These are phyloP conservation scores for Chamaetylas fuelleborni DNA, from an alignment of 2,113 vertebrate genomes.

Conservation along the genomic window DNA sequence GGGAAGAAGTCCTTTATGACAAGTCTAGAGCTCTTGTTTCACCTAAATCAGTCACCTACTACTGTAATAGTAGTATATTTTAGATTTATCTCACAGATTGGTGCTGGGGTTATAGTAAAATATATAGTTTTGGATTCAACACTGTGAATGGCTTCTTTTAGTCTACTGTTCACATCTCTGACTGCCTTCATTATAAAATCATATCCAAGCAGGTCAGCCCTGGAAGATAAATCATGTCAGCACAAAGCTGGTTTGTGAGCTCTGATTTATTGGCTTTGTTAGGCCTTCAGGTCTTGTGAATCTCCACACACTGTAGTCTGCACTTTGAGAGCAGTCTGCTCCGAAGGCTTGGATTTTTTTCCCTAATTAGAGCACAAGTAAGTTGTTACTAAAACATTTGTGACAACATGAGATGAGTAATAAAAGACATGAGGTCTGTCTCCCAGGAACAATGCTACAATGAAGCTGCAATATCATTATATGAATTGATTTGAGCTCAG, in stretches of 20 bases:
- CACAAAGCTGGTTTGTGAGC: background rate
- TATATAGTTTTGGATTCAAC: background rate
- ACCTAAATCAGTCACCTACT: background rate
- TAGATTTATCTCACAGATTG: background rate
- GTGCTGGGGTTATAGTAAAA: background rate
- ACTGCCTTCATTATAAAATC: slow-evolving; percentile 22
- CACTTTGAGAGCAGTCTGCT: background rate
- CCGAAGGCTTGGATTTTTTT: background rate
- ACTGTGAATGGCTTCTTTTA: background rate
- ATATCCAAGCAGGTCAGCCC: background rate
- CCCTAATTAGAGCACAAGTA: slow-evolving; percentile 1
- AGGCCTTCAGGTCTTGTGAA: background rate
- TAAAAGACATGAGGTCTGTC: background rate
- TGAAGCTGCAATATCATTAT: background rate
- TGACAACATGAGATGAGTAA: background rate
- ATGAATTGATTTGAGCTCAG: background rate
- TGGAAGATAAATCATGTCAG: slow-evolving; percentile 30
- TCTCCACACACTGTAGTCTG: background rate
- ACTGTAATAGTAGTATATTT: background rate
- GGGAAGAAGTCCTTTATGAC: background rate
- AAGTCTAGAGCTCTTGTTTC: background rate
- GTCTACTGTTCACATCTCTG: background rate
- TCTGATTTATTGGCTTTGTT: slow-evolving; percentile 32
- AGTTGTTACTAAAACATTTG: background rate
- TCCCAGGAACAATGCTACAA: background rate